Percentiles rank a stretch among this genome's conserved stretches.
Conservation (phyloP, 2,113 vertebrate genomes). For the Heloderma charlesbogerti region DNA sequence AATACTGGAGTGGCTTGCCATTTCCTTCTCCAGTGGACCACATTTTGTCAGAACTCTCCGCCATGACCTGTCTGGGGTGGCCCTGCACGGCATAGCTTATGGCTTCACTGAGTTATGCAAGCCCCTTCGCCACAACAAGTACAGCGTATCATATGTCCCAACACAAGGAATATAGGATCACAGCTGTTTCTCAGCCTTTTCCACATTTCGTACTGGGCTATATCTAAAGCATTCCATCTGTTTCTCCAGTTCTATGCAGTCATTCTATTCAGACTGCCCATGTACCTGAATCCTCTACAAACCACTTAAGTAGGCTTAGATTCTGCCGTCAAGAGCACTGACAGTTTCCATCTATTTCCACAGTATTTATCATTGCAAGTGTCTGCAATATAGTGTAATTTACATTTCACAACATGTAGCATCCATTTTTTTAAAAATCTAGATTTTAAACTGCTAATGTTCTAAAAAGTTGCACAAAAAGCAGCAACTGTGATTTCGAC, state of each 20-base stretch:
- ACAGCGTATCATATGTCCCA: background rate
- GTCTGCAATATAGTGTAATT: background rate
- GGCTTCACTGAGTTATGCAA: too few species aligned
- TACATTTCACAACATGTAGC: background rate
- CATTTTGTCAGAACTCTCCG: too few species aligned
- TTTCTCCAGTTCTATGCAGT: background rate
- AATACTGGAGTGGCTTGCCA: too few species aligned
- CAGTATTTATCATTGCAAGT: background rate
- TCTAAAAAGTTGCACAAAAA: background rate
- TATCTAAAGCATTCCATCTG: background rate
- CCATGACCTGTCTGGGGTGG: too few species aligned
- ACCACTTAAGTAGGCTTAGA: background rate
- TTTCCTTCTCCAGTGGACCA: too few species aligned
- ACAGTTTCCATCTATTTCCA: background rate
- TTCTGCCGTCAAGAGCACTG: background rate
- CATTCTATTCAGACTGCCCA: background rate
- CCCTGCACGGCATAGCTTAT: too few species aligned
- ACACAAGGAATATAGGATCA: background rate
- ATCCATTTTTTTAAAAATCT: too few species aligned
- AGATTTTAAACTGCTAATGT: background rate
- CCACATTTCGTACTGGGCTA: background rate
- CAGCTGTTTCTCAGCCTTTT: constrained; percentile 21
- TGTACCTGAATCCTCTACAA: background rate
- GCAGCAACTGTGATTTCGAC: background rate
- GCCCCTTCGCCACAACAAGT: too few species aligned